Evolutionary conservation across 1,140 invertebrate genomes (phyloP).

Genomic region (Teleopsis dalmanni): DNA sequence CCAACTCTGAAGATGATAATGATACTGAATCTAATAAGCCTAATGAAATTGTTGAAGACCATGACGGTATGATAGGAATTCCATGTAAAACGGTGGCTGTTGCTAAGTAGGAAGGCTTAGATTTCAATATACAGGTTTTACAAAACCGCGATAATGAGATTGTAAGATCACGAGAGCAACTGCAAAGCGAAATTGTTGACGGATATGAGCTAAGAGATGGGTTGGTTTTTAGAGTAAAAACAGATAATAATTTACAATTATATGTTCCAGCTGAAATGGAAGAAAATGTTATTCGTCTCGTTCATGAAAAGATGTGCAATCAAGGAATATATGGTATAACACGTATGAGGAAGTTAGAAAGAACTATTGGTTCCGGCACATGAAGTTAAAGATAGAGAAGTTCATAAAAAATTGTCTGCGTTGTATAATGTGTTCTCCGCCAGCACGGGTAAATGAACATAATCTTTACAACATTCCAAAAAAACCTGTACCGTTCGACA

Average conservation of each 20-base stretch:
- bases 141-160: not conserved
- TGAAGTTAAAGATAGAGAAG: not conserved
- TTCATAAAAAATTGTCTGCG: not conserved
- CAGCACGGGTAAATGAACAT: not conserved
- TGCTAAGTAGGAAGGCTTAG: no score
- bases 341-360: not conserved
- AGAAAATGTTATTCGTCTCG: not conserved
- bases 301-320: slow-evolving; percentile 1
- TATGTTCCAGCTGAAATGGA: slow-evolving; percentile 2
- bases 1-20: no score
- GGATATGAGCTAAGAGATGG: not conserved
- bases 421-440: not conserved
- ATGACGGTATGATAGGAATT: no score
- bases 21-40: no score
- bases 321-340: not conserved
- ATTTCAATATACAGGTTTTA: not conserved
- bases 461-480: slow-evolving; percentile 6
- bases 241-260: not conserved
- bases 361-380: not conserved
- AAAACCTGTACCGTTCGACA: slow-evolving; percentile 6
- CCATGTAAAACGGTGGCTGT: no score
- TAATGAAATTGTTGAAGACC: no score
- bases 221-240: not conserved
- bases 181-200: slow-evolving; percentile 1
- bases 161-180: not conserved